phyloP scores from a whole-genome alignment of 2,888 invertebrate genomes.

The Sicus ferrugineus region DNA sequence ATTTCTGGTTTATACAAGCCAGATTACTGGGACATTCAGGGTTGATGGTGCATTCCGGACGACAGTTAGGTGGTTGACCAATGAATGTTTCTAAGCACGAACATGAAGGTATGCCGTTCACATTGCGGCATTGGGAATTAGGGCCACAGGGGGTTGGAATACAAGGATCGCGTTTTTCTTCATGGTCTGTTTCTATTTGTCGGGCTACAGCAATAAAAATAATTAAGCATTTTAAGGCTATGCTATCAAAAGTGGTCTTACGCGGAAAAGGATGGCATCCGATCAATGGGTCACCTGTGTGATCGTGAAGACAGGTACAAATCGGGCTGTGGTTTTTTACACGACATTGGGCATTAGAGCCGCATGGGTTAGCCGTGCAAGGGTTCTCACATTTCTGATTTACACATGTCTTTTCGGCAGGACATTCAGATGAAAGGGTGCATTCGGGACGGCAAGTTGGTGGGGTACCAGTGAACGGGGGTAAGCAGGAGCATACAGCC shows the following conservation, averaged over 20 bases:
- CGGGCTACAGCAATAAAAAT: conserved; percentile 46
- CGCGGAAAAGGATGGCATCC: conserved; percentile 68
- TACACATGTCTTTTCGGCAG: conserved; percentile 75
- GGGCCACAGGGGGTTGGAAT: conserved; percentile 76
- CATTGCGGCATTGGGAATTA: conserved; percentile 71
- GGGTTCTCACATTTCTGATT: conserved; percentile 81
- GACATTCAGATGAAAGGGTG: conserved; percentile 79
- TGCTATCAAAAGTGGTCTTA: too few species aligned
- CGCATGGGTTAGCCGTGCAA: conserved; percentile 72
- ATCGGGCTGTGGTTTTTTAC: conserved; percentile 82
- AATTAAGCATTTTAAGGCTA: background rate
- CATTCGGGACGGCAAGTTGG: conserved; percentile 83
- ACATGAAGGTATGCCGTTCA: conserved; percentile 72
- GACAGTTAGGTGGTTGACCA: conserved; percentile 77
- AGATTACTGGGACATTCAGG: conserved; percentile 75
- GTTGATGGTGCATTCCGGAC: conserved; percentile 77
- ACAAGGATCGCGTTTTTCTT: conserved; percentile 69
- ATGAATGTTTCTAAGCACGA: conserved; percentile 72
- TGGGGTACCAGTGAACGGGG: conserved; percentile 76
- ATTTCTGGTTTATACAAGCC: conserved; percentile 78
- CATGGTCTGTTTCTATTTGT: conserved; percentile 47
- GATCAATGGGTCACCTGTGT: conserved; percentile 79
- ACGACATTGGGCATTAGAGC: conserved; percentile 75
- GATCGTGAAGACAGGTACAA: conserved; percentile 75
- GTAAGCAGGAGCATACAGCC: conserved; percentile 79